These are phyloP conservation scores for Pollimyrus isidori DNA, from an alignment of 2,113 vertebrate species.

Conservation along the genomic window DNA sequence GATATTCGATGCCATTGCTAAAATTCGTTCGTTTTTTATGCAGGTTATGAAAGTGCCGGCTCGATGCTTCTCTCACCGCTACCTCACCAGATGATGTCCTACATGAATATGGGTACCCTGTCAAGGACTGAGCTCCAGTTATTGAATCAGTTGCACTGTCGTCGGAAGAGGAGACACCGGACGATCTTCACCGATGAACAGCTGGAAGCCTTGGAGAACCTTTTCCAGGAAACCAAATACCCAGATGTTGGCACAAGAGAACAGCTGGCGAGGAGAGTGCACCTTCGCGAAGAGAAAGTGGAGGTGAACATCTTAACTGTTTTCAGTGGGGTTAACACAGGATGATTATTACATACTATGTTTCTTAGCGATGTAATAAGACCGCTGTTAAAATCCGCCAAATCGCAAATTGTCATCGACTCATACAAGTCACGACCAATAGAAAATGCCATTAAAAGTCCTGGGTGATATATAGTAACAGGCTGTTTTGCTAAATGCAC, in stretches of 20 bases:
- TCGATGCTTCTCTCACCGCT: constrained; percentile 88
- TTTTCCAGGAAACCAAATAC: constrained; percentile 97
- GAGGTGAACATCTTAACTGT: constrained; percentile 65
- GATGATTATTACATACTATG: neutral
- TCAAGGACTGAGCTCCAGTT: constrained; percentile 91
- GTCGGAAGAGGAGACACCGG: constrained; percentile 85
- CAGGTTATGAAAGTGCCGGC: constrained; percentile 82
- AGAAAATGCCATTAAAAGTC: neutral
- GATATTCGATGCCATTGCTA: neutral
- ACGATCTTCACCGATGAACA: constrained; percentile 98
- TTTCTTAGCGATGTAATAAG: neutral
- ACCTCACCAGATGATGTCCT: constrained; percentile 91
- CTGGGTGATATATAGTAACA: neutral
- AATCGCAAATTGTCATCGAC: neutral
- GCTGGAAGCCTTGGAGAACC: constrained; percentile 89
- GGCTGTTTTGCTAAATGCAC: neutral
- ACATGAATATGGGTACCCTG: constrained; percentile 89
- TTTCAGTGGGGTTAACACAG: neutral
- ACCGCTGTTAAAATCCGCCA: neutral
- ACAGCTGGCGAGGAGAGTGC: constrained; percentile 91
- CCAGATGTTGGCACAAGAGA: constrained; percentile 93
- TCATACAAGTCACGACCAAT: neutral
- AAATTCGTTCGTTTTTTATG: neutral
- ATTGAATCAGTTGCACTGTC: constrained; percentile 91
- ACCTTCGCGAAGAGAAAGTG: constrained; percentile 94